phyloP scores from a whole-genome alignment of 2,113 vertebrate genomes.

The Tapirus terrestris region DNA sequence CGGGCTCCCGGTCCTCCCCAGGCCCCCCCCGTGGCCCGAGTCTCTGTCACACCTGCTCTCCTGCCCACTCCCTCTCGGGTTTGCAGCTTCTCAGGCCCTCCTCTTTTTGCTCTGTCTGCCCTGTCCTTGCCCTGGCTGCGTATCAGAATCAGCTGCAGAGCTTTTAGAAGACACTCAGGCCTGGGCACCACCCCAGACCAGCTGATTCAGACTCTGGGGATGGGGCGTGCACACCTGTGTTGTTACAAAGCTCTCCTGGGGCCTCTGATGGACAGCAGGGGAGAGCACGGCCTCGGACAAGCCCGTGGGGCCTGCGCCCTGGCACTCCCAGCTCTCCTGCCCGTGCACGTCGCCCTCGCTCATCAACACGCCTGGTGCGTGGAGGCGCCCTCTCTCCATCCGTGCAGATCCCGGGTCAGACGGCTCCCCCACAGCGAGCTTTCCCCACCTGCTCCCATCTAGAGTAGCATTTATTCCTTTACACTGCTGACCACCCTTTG shows the following conservation, averaged over 20 bases:
- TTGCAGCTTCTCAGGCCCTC: not conserved
- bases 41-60: not conserved
- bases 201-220: not conserved
- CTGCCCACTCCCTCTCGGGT: not conserved
- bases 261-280: not conserved
- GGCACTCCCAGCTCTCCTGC: not conserved
- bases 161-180: not conserved
- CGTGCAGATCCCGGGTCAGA: not conserved
- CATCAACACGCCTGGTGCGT: not conserved
- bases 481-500: not conserved
- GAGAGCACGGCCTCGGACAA: not conserved
- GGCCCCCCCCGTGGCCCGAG: no score
- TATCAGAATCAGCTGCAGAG: not conserved
- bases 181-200: not conserved
- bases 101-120: not conserved
- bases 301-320: accelerated
- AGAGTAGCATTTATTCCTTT: not conserved
- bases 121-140: not conserved
- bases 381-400: not conserved
- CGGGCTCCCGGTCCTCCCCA: not conserved
- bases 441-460: not conserved
- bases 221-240: not conserved
- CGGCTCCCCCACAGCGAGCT: not conserved
- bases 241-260: not conserved
- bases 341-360: not conserved